phyloP scores from a whole-genome alignment of 2,888 invertebrate genomes.

The Deroplatys truncata region DNA sequence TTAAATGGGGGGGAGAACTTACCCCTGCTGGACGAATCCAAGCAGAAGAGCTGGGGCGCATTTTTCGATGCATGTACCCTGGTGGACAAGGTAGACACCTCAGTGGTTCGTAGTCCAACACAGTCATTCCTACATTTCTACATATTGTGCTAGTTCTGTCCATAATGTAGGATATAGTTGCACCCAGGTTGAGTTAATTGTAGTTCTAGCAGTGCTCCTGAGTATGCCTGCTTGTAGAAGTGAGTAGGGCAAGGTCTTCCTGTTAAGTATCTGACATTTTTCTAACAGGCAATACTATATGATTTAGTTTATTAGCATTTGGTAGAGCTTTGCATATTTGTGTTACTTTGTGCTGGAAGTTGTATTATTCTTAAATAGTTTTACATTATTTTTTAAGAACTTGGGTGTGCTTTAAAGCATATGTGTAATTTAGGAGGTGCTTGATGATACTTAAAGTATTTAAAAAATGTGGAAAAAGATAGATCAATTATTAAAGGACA shows the following conservation, averaged over 20 bases:
- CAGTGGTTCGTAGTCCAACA: slow-evolving; percentile 57
- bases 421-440: too few species aligned
- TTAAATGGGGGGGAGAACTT: slow-evolving; percentile 99
- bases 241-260: neutral
- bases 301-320: too few species aligned
- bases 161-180: neutral
- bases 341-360: too few species aligned
- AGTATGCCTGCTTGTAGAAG: neutral
- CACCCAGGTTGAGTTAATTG: neutral
- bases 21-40: slow-evolving; percentile 97
- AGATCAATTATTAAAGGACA: too few species aligned
- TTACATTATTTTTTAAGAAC: too few species aligned
- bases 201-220: neutral
- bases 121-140: neutral
- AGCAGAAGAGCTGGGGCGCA: slow-evolving; percentile 94
- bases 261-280: neutral
- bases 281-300: too few species aligned
- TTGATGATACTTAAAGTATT: too few species aligned
- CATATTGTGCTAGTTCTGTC: neutral
- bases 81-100: slow-evolving; percentile 90
- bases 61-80: slow-evolving; percentile 99
- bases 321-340: too few species aligned
- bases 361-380: too few species aligned
- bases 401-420: too few species aligned
- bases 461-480: too few species aligned